Evolutionary conservation across 2,797 vertebrate genomes (phyloP), one percentile per base, ranked within the genome.

Genomic region (Alectoris magna): DNA sequence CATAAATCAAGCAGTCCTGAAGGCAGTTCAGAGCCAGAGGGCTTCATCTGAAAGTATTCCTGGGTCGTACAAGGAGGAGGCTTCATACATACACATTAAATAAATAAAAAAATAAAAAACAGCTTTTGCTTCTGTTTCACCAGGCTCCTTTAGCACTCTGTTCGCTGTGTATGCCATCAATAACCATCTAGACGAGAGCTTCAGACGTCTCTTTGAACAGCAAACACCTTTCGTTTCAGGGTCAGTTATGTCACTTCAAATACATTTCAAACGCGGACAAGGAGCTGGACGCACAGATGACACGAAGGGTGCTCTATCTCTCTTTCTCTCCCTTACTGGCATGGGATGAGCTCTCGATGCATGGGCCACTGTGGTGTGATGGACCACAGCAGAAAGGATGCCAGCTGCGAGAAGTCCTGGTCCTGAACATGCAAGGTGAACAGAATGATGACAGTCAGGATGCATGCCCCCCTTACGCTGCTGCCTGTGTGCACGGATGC

Each of bases 1-100:
- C 90, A 79, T 46, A 89, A 89, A 94, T 82, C 85, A 92, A 94
- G 73, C 34, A 23, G 44, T 44, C 31, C 55, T 69, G 67, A 59
- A 75, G 63, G 78, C 81, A 69, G 55, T 58, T 91, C 59, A 62
- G 84, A 89, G 74, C 36, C 78, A 68, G 43, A 27, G 73, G 53
- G 60, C 62, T 81, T 17, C 4, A 9, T 64, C 8, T 75, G 82
- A 79, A 85, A 56, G 23, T 66, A 44, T 23, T 81, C 34, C 41
- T 46, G n/a, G 11, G 29, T 84, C 76, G 69, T 49, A 29, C 49
- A 77, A 84, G 44, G 55, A 80, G 38, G 14, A 81, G 27, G 38
- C 34, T 89, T 63, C 44, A 46, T 23, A 24, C 9, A 18, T 4
- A 69, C n/a, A 43, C 10, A 27, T 39, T 38, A 70, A n/a, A 48